Evolutionary conservation across 2,113 vertebrate species (phyloP).

Genomic region (Scartelaos histophorus): DNA sequence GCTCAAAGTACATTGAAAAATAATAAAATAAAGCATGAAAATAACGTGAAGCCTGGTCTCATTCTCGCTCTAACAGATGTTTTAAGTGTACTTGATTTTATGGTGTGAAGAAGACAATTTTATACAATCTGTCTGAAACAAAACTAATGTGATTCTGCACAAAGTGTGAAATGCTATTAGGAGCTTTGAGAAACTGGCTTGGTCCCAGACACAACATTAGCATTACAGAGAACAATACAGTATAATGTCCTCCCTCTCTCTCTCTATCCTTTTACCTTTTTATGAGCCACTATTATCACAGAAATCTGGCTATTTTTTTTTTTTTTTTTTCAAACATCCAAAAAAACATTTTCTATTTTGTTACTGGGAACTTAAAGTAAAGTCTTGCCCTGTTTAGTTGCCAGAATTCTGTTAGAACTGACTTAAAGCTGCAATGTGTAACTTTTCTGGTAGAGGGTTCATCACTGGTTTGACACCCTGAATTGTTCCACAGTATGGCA

Average conservation of each 20-base stretch:
- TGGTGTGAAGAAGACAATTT: constrained; percentile 31
- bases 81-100: not conserved
- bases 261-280: constrained; percentile 39
- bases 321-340: constrained; percentile 22
- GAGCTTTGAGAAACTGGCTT: constrained; percentile 44
- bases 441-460: too few relatives aligned
- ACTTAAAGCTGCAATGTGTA: too few relatives aligned
- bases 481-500: too few relatives aligned
- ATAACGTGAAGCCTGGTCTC: not conserved
- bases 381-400: too few relatives aligned
- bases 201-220: constrained; percentile 45
- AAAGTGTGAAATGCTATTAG: constrained; percentile 62
- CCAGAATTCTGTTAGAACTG: too few relatives aligned
- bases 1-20: not conserved
- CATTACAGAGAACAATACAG: constrained; percentile 10
- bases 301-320: constrained; percentile 23
- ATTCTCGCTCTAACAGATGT: constrained; percentile 12
- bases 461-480: too few relatives aligned
- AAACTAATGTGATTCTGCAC: constrained; percentile 52
- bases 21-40: not conserved
- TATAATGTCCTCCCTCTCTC: constrained; percentile 19
- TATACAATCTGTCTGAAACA: constrained; percentile 44
- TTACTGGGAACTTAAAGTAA: too few relatives aligned
- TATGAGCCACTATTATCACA: constrained; percentile 15
- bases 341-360: not conserved